These are phyloP conservation scores for Ellobius talpinus DNA, from an alignment of 2,113 vertebrate genomes.

Conservation along the genomic window DNA sequence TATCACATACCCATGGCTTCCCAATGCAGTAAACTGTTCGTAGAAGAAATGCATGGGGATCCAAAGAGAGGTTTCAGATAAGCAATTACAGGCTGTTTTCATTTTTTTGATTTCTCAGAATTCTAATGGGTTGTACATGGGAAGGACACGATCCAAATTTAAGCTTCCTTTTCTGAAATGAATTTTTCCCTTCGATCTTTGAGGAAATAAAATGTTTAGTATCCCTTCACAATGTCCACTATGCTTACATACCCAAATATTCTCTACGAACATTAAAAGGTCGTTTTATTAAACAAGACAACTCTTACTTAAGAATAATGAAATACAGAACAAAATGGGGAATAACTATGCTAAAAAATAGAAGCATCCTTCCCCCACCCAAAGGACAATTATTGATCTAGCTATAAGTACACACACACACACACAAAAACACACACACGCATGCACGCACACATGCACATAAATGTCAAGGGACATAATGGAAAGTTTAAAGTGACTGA, in stretches of 20 bases:
- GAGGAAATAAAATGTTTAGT: background rate
- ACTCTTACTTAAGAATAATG: background rate
- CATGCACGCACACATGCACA: too few species aligned
- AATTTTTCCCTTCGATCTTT: background rate
- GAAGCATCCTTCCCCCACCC: background rate
- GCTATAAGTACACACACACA: background rate
- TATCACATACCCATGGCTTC: background rate
- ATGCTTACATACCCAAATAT: background rate
- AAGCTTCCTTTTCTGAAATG: slow-evolving; percentile 12
- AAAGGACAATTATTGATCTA: background rate
- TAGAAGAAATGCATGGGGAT: background rate
- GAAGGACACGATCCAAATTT: background rate
- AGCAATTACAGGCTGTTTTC: background rate
- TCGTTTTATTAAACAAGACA: background rate
- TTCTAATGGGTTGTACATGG: background rate
- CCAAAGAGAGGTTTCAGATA: background rate
- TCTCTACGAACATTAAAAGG: background rate
- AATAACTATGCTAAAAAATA: background rate
- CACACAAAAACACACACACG: background rate
- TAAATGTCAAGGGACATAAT: background rate
- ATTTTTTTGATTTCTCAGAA: background rate
- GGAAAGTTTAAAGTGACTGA: background rate
- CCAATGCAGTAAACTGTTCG: background rate
- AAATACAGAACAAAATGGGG: background rate
- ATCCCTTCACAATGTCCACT: background rate